These are phyloP conservation scores for Phylloscopus whistleri DNA, from an alignment of 2,113 vertebrate genomes.

Conservation along the genomic window DNA sequence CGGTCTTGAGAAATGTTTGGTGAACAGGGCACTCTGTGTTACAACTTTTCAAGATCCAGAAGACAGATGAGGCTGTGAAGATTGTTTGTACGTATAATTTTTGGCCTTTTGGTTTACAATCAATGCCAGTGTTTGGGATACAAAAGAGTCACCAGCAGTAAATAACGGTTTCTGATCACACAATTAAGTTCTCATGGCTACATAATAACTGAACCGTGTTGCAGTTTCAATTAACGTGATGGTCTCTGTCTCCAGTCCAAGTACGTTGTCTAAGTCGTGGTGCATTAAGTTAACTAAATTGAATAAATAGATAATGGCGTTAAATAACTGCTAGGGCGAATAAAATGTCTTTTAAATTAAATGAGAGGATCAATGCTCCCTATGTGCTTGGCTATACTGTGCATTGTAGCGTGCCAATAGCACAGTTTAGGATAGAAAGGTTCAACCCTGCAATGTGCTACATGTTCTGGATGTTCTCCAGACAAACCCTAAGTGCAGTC, in stretches of 20 bases:
- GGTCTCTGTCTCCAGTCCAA: not conserved
- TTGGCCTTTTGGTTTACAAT: not conserved
- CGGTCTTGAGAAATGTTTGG: not conserved
- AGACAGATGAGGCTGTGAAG: not conserved
- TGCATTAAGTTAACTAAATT: constrained; percentile 3
- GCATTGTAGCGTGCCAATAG: not conserved
- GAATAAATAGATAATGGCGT: not conserved
- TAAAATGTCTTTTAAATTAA: not conserved
- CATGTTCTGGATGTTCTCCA: not conserved
- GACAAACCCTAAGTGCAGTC: not conserved
- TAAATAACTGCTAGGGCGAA: not conserved
- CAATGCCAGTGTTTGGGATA: not conserved
- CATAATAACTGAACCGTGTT: not conserved
- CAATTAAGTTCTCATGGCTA: constrained; percentile 1
- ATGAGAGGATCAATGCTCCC: not conserved
- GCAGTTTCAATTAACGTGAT: not conserved
- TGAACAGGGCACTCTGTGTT: not conserved
- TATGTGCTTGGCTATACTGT: not conserved
- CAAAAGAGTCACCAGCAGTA: not conserved
- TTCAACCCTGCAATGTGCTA: not conserved
- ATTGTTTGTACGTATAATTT: not conserved
- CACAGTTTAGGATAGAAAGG: not conserved
- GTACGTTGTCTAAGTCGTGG: not conserved
- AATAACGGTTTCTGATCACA: not conserved
- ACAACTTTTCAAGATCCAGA: not conserved